Evolutionary conservation across 1,140 invertebrate species (phyloP).

Genomic region (Spodoptera frugiperda): DNA sequence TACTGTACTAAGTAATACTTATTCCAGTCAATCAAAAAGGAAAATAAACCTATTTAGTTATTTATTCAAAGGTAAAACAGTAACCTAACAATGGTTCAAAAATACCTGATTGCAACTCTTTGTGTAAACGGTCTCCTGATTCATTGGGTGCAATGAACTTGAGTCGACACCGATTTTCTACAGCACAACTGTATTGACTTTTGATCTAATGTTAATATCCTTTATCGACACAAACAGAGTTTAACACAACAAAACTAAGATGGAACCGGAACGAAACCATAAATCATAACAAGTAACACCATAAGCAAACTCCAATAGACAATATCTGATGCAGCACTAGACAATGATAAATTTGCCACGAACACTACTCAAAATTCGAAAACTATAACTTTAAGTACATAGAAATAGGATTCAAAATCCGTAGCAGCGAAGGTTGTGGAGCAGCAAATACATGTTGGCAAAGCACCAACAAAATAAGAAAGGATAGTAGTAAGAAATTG

Average conservation of each 20-base stretch:
- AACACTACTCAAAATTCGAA: neutral
- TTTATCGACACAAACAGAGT: slow-evolving; percentile 40
- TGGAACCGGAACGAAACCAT: slow-evolving; percentile 68
- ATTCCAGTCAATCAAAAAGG: too few relatives aligned
- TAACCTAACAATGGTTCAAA: too few relatives aligned
- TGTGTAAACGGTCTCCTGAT: neutral
- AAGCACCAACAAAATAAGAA: slow-evolving; percentile 66
- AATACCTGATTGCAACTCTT: too few relatives aligned
- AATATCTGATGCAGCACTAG: slow-evolving; percentile 69
- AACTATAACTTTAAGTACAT: slow-evolving; percentile 24
- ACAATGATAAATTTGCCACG: slow-evolving; percentile 48
- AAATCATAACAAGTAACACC: slow-evolving; percentile 71
- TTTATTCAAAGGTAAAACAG: too few relatives aligned
- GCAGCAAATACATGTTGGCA: slow-evolving; percentile 48
- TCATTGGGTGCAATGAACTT: neutral
- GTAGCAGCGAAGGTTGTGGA: neutral
- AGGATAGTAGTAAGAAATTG: slow-evolving; percentile 59
- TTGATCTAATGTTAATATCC: slow-evolving; percentile 24
- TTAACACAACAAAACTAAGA: slow-evolving; percentile 55
- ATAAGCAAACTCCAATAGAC: slow-evolving; percentile 65
- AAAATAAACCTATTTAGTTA: too few relatives aligned
- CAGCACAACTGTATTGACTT: slow-evolving; percentile 13
- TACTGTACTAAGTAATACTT: neutral
- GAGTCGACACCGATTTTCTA: neutral
- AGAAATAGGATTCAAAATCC: slow-evolving; percentile 56